These are phyloP conservation scores for Aldabrachelys gigantea DNA, from an alignment of 2,113 vertebrate genomes.

Conservation along the genomic window DNA sequence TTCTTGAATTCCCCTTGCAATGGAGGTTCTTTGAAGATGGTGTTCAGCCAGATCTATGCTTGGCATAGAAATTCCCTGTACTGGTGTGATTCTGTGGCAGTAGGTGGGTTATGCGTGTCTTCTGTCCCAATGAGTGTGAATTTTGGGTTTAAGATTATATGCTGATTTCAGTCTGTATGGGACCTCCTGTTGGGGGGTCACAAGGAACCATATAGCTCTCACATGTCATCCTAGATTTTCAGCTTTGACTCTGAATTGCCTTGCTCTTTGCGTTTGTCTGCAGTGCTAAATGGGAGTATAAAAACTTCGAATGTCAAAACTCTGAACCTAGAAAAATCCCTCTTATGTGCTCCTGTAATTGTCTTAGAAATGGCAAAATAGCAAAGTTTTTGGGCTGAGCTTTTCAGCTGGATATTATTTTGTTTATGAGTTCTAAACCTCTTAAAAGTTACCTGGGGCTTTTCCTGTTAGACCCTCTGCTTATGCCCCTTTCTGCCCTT, in stretches of 20 bases:
- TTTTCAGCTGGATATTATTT: constrained; percentile 41
- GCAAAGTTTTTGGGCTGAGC: neutral
- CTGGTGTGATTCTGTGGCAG: neutral
- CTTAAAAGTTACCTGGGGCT: neutral
- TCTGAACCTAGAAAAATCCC: neutral
- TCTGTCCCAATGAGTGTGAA: neutral
- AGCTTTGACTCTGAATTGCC: neutral
- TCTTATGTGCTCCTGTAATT: neutral
- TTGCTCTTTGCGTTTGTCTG: neutral
- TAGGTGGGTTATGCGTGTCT: neutral
- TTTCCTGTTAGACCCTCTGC: neutral
- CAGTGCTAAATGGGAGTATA: neutral
- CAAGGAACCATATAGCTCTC: neutral
- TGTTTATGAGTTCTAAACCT: neutral
- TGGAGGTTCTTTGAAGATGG: no score
- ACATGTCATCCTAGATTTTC: neutral
- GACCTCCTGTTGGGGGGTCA: neutral
- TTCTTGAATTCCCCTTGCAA: no score
- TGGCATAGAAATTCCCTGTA: neutral
- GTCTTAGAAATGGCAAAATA: neutral
- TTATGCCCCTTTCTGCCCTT: constrained; percentile 5
- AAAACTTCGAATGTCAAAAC: neutral
- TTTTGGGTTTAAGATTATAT: neutral
- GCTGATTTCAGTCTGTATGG: neutral
- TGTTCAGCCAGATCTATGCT: neutral